Evolutionary conservation across 2,113 vertebrate species (phyloP).

Genomic region (Chinchilla lanigera): DNA sequence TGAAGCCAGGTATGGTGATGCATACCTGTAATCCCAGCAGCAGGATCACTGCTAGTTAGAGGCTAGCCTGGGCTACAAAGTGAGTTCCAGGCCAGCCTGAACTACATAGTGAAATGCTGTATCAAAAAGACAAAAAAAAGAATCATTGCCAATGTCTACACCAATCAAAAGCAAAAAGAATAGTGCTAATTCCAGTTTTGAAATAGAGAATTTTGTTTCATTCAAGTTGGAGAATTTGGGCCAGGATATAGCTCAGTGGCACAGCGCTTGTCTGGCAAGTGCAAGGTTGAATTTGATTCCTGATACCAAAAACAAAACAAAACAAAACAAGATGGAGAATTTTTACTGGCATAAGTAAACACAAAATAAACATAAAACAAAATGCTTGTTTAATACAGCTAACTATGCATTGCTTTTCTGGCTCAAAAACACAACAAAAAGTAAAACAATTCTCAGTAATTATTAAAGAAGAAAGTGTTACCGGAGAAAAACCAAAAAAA

Average conservation of each 20-base stretch:
- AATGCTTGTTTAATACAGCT: conserved; percentile 29
- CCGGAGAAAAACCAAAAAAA: too few species aligned
- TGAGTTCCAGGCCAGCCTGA: too few species aligned
- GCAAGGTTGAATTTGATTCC: too few species aligned
- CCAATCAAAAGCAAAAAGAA: conserved; percentile 39
- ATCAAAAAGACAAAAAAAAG: not conserved
- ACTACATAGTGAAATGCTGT: too few species aligned
- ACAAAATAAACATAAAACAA: conserved; percentile 51
- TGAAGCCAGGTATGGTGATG: too few species aligned
- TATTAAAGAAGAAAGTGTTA: not conserved
- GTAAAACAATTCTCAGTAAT: conserved; percentile 46
- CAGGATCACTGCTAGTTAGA: too few species aligned
- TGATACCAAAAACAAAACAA: too few species aligned
- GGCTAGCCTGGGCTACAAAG: too few species aligned
- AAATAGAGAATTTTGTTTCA: conserved; percentile 39
- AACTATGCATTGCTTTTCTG: not conserved
- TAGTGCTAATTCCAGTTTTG: conserved; percentile 27
- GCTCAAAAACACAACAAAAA: conserved; percentile 33
- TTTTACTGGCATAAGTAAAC: conserved; percentile 44
- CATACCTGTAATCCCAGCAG: too few species aligned
- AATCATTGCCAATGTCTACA: not conserved
- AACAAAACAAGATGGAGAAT: not conserved
- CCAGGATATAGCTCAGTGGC: too few species aligned
- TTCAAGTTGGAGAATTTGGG: not conserved
- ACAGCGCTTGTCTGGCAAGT: too few species aligned